These are phyloP conservation scores for Percopsis omiscomaycus DNA, from an alignment of 2,797 vertebrate species.

Conservation along the genomic window DNA sequence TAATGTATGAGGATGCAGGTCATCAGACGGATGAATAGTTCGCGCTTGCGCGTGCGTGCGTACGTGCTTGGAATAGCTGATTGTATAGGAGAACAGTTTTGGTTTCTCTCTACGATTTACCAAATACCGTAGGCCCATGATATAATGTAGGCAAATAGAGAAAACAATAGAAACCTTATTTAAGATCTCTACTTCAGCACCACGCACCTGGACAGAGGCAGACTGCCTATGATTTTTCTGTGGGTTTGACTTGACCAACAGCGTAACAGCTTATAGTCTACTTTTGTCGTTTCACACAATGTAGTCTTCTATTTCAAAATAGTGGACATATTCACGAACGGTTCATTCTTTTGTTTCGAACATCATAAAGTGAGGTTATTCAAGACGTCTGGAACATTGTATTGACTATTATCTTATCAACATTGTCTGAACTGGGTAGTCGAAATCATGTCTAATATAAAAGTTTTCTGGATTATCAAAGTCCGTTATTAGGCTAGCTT, in stretches of 20 bases:
- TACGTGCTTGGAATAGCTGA: slow-evolving; percentile 54
- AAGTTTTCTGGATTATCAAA: no score
- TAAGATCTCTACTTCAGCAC: slow-evolving; percentile 82
- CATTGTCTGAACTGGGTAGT: no score
- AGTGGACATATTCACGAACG: no score
- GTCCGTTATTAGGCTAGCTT: slow-evolving; percentile 14
- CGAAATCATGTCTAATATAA: no score
- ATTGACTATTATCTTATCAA: no score
- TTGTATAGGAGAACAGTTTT: slow-evolving; percentile 21
- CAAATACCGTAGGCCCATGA: no score
- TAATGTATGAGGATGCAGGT: slow-evolving; percentile 20
- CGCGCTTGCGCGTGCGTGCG: slow-evolving; percentile 2
- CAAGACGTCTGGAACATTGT: no score
- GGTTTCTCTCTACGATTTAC: background rate
- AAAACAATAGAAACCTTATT: background rate
- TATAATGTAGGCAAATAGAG: background rate
- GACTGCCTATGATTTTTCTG: slow-evolving; percentile 19
- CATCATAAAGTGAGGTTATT: no score
- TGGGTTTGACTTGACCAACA: background rate
- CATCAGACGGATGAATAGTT: slow-evolving; percentile 5
- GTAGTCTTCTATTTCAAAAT: no score
- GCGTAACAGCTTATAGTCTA: no score
- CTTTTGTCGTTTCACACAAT: no score
- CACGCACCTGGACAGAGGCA: slow-evolving; percentile 79
- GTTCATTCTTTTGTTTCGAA: no score